These are phyloP conservation scores for Probaryconus sp. DNA, from an alignment of 1,140 invertebrate species.

Conservation along the genomic window DNA sequence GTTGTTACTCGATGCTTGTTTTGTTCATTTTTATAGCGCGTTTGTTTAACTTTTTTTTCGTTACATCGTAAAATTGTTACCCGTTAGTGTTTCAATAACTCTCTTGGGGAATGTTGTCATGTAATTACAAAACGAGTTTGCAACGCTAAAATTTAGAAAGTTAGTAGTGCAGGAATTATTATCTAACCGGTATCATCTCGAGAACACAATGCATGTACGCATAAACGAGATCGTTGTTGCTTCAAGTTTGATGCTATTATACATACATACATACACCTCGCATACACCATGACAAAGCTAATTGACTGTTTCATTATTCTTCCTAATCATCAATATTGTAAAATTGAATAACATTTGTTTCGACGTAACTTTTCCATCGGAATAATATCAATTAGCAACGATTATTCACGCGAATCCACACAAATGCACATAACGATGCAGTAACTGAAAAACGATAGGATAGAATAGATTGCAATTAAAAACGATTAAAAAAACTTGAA, in stretches of 20 bases:
- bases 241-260: constrained; percentile 25
- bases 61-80: constrained; percentile 3
- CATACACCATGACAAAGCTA: constrained; percentile 2
- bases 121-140: constrained; percentile 7
- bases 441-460: too few relatives aligned
- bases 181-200: constrained; percentile 10
- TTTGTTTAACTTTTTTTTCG: too few relatives aligned
- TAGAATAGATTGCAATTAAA: too few relatives aligned
- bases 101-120: neutral
- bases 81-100: constrained; percentile 13
- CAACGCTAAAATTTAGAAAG: constrained; percentile 17
- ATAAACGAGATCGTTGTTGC: neutral
- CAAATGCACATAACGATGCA: neutral
- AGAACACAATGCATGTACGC: constrained; percentile 6
- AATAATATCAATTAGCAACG: constrained; percentile 11
- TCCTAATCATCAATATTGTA: constrained; percentile 21
- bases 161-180: constrained; percentile 9
- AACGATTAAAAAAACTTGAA: too few relatives aligned
- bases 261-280: neutral
- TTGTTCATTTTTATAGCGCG: too few relatives aligned
- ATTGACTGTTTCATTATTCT: constrained; percentile 36
- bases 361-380: neutral
- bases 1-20: too few relatives aligned
- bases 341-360: constrained; percentile 13
- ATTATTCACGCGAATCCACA: neutral